Evolutionary conservation across 2,888 invertebrate species (phyloP).

Genomic region (Sesia bembeciformis): DNA sequence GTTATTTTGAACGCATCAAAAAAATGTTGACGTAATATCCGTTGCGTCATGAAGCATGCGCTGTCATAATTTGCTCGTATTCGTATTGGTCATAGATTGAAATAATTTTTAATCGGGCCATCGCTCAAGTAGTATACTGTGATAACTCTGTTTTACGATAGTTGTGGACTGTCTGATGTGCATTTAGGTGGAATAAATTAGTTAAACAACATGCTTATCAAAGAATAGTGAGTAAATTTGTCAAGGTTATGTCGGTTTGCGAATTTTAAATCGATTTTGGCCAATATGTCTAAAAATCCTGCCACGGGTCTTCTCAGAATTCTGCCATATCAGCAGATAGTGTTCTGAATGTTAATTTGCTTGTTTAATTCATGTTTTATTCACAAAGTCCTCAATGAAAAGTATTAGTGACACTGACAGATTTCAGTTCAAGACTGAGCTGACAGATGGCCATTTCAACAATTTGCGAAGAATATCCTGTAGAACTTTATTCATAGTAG

Average conservation of each 20-base stretch:
- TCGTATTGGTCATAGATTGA: slow-evolving; percentile 49
- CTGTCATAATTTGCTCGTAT: slow-evolving; percentile 70
- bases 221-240: slow-evolving; percentile 79
- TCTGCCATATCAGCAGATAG: slow-evolving; percentile 29
- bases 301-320: slow-evolving; percentile 25
- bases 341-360: not conserved
- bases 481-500: not conserved
- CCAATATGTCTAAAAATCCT: slow-evolving; percentile 15
- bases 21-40: slow-evolving; percentile 73
- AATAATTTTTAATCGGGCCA: slow-evolving; percentile 60
- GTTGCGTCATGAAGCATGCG: slow-evolving; percentile 79
- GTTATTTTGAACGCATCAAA: slow-evolving; percentile 15
- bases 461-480: slow-evolving; percentile 1
- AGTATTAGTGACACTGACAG: slow-evolving; percentile 46
- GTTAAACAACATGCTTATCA: slow-evolving; percentile 78
- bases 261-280: slow-evolving; percentile 64
- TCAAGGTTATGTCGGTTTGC: slow-evolving; percentile 51
- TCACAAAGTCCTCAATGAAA: not conserved
- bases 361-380: not conserved
- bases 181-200: slow-evolving; percentile 59
- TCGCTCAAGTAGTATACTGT: slow-evolving; percentile 69
- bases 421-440: slow-evolving; percentile 42
- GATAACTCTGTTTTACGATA: slow-evolving; percentile 60
- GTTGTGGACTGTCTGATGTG: slow-evolving; percentile 72
- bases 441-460: slow-evolving; percentile 31